phyloP scores from a whole-genome alignment of 2,888 invertebrate genomes.

The Stenodera caucasica region DNA sequence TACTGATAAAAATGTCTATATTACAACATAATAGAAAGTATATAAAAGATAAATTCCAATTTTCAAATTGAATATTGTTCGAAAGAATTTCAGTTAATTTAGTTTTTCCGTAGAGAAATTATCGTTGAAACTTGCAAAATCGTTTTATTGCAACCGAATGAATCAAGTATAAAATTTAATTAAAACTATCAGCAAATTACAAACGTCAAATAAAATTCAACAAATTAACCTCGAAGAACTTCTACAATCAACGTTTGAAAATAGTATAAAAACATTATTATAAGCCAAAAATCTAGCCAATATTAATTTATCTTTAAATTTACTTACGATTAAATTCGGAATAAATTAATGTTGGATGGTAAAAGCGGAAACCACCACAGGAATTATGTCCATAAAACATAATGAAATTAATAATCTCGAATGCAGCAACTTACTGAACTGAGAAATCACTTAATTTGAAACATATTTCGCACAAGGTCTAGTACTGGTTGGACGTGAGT shows the following conservation, averaged over 20 bases:
- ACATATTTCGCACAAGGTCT: constrained; percentile 34
- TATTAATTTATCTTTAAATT: constrained; percentile 6
- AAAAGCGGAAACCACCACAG: constrained; percentile 27
- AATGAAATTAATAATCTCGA: constrained; percentile 44
- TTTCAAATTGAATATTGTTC: constrained; percentile 14
- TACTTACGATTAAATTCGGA: constrained; percentile 22
- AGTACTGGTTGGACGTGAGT: constrained; percentile 20
- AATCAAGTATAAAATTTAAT: not conserved
- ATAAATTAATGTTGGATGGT: constrained; percentile 40
- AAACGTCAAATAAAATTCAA: not conserved
- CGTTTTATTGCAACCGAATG: not conserved
- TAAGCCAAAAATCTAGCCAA: constrained; percentile 8
- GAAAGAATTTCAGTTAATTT: not conserved
- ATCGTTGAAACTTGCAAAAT: not conserved
- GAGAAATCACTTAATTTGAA: constrained; percentile 43
- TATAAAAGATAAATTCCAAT: constrained; percentile 19
- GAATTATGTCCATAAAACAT: constrained; percentile 43
- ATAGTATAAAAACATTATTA: constrained; percentile 27
- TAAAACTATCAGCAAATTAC: not conserved
- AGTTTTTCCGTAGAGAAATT: not conserved
- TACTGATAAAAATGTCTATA: constrained; percentile 19
- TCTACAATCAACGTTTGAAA: constrained; percentile 7
- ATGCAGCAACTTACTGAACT: constrained; percentile 42
- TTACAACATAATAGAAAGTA: constrained; percentile 22
- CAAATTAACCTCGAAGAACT: not conserved